These are phyloP conservation scores for Neogobius melanostomus DNA, from an alignment of 2,113 vertebrate species.

Conservation along the genomic window DNA sequence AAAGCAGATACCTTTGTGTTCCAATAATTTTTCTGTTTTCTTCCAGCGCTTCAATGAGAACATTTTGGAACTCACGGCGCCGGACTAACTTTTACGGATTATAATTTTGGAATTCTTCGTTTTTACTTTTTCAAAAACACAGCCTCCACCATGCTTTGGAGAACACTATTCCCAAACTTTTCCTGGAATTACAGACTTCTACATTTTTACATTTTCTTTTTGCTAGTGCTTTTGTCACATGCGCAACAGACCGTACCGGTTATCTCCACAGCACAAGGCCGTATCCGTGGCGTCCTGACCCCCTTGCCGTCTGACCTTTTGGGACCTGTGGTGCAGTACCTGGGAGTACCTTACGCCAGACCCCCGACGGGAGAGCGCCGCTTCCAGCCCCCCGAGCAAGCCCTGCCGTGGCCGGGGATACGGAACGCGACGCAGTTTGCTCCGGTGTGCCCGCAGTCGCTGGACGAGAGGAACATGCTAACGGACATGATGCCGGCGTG, in stretches of 20 bases:
- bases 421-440: constrained; percentile 93
- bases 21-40: neutral
- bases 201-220: constrained; percentile 45
- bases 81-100: neutral
- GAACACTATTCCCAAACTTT: neutral
- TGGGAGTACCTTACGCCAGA: constrained; percentile 93
- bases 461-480: constrained; percentile 89
- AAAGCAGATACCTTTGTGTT: neutral
- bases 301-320: constrained; percentile 92
- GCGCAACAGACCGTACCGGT: constrained; percentile 79
- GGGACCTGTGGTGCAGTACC: constrained; percentile 92
- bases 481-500: constrained; percentile 93
- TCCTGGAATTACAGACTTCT: constrained; percentile 4
- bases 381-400: constrained; percentile 92
- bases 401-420: constrained; percentile 88
- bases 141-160: neutral
- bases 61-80: neutral
- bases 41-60: neutral
- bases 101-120: neutral
- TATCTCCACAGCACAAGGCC: constrained; percentile 90
- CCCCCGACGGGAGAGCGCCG: constrained; percentile 89
- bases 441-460: constrained; percentile 88
- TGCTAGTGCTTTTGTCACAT: constrained; percentile 34
- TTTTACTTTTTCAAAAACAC: neutral
- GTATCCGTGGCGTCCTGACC: constrained; percentile 89